Evolutionary conservation across 2,797 vertebrate species (phyloP), one percentile per base, ranked within the genome.

Genomic region (Anguilla megastoma): DNA sequence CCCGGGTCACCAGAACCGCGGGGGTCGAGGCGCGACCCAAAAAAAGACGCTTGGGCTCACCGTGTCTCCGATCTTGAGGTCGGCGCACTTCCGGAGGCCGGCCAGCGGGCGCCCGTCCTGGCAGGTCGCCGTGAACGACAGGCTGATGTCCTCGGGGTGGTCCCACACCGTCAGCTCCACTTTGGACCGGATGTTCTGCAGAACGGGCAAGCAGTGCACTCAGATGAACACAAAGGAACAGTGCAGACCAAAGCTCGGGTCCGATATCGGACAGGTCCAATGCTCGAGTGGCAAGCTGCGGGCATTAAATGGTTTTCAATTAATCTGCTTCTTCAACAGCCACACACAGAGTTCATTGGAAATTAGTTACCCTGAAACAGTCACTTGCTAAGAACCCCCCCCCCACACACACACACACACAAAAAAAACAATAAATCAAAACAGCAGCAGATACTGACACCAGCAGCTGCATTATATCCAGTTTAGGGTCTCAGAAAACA

Each of bases 111-210:
- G 79, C 0, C 98, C 98, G 0, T 99, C 98, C 91, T 99, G 98
- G 91, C 99, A 99, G 0, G 97, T 99, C 66, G 98, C 98, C 6
- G 97, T 97, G 92, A 99, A 98, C 90, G 97, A 96, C 86, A 99
- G 94, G 69, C 95, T 96, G 90, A 99, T 94, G 89, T 99, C 98
- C 90, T 99, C 98, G 0, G 98, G 98, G 88, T 97, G 97, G 92
- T 99, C 97, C 96, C 97, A 98, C 30, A 99, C 98, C 0, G 97
- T 98, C 90, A 99, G 95, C 92, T 99, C 99, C 92, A 99, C 98
- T 93, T 99, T 98, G 16, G 99, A 99, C 21, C 98, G 97, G 91
- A 99, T 99, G 91, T 97, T 99, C 99, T 99, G 93, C 83, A 94
- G 89, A 27, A 88, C 30, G 88, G 91, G 18, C n/a, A 24, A 86